These are phyloP conservation scores for Hybos culiciformis DNA, from an alignment of 2,888 invertebrate genomes.

Conservation along the genomic window DNA sequence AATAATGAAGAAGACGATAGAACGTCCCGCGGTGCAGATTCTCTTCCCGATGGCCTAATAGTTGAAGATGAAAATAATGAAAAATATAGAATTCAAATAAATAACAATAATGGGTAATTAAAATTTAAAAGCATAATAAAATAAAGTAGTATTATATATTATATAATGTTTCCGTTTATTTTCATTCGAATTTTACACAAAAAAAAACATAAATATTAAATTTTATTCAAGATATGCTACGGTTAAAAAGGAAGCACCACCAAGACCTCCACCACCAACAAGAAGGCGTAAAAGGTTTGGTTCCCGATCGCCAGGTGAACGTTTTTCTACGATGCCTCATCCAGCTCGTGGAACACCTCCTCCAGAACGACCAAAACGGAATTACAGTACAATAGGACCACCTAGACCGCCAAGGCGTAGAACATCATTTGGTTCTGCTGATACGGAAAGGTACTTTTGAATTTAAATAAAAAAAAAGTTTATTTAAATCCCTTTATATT, in stretches of 20 bases:
- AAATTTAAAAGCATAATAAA: conserved; percentile 5
- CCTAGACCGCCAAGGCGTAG: conserved; percentile 47
- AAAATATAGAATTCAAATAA: conserved; percentile 32
- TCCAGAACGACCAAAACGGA: conserved; percentile 45
- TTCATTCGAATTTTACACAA: conserved; percentile 22
- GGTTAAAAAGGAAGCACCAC: conserved; percentile 55
- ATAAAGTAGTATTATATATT: conserved; percentile 8
- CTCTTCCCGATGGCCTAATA: conserved; percentile 39
- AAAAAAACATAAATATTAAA: conserved; percentile 12
- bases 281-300: conserved; percentile 43
- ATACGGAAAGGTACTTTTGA: neutral
- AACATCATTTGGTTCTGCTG: conserved; percentile 43
- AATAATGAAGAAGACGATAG: conserved; percentile 46
- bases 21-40: conserved; percentile 57
- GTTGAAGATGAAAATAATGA: conserved; percentile 16
- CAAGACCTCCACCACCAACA: conserved; percentile 46
- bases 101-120: conserved; percentile 32
- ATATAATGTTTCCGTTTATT: neutral
- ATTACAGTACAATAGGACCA: conserved; percentile 47
- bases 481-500: neutral
- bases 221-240: conserved; percentile 53
- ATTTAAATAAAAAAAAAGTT: neutral
- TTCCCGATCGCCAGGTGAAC: conserved; percentile 42
- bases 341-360: conserved; percentile 33
- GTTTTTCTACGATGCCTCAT: conserved; percentile 57